These are phyloP conservation scores for Anodontia alba DNA, from an alignment of 2,888 invertebrate genomes.

Conservation along the genomic window DNA sequence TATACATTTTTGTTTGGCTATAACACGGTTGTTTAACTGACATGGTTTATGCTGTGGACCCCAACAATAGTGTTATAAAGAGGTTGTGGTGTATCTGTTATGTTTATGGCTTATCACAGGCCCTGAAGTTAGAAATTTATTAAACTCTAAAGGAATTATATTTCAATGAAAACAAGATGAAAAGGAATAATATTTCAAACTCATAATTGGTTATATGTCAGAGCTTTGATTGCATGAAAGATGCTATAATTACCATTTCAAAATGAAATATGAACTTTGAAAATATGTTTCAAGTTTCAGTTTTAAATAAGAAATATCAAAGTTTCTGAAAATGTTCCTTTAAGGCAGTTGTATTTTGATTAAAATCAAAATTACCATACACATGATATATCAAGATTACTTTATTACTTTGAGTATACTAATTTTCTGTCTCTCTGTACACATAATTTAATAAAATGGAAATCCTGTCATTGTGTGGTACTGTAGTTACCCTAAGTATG, in stretches of 20 bases:
- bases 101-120: not conserved
- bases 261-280: slow-evolving; percentile 11
- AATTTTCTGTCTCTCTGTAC: too few species aligned
- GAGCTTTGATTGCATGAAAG: slow-evolving; percentile 5
- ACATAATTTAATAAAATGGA: too few species aligned
- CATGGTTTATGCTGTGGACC: too few species aligned
- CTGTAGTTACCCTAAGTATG: too few species aligned
- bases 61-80: too few species aligned
- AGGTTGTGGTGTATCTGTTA: too few species aligned
- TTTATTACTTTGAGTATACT: too few species aligned
- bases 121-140: not conserved
- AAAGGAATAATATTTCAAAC: slow-evolving; percentile 10
- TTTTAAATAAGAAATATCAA: slow-evolving; percentile 12
- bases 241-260: slow-evolving; percentile 17
- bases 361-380: slow-evolving; percentile 2
- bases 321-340: not conserved
- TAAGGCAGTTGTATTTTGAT: not conserved
- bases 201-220: slow-evolving; percentile 13
- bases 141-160: not conserved
- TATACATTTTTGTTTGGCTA: too few species aligned
- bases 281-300: slow-evolving; percentile 2
- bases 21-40: too few species aligned
- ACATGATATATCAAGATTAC: too few species aligned
- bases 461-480: too few species aligned
- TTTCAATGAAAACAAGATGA: slow-evolving; percentile 15